Conservation (phyloP, 1,140 invertebrate genomes). For the Trichonephila inaurata region DNA sequence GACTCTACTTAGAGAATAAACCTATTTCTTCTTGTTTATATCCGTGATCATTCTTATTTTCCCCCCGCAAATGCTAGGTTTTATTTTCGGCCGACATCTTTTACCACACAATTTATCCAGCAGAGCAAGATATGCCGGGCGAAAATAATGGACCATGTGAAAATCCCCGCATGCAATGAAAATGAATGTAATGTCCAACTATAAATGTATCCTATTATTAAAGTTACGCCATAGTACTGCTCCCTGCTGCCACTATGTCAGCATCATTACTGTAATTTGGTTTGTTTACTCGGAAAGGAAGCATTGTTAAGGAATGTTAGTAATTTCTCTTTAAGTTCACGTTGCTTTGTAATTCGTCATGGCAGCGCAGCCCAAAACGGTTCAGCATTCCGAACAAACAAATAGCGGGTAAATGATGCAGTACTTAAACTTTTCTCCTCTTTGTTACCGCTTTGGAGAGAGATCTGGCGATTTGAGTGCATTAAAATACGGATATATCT, state of each 20-base stretch:
- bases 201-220: slow-evolving; percentile 25
- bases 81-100: background rate
- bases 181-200: slow-evolving; percentile 25
- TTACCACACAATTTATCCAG: no score
- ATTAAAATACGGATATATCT: no score
- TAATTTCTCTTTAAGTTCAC: slow-evolving; percentile 24
- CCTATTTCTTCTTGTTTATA: no score
- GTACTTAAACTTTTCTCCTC: background rate
- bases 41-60: background rate
- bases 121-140: background rate
- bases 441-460: no score
- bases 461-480: no score
- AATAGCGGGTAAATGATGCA: background rate
- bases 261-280: slow-evolving; percentile 59
- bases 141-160: background rate
- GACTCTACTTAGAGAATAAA: no score
- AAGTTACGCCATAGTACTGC: background rate
- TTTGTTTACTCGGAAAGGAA: slow-evolving; percentile 40
- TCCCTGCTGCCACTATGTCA: background rate
- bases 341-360: background rate
- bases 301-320: slow-evolving; percentile 55
- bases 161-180: background rate
- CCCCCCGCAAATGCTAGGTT: background rate
- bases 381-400: slow-evolving; percentile 24
- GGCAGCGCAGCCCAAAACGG: background rate